These are phyloP conservation scores for Stenotaenia linearis DNA, from an alignment of 2,888 invertebrate genomes.

Conservation along the genomic window DNA sequence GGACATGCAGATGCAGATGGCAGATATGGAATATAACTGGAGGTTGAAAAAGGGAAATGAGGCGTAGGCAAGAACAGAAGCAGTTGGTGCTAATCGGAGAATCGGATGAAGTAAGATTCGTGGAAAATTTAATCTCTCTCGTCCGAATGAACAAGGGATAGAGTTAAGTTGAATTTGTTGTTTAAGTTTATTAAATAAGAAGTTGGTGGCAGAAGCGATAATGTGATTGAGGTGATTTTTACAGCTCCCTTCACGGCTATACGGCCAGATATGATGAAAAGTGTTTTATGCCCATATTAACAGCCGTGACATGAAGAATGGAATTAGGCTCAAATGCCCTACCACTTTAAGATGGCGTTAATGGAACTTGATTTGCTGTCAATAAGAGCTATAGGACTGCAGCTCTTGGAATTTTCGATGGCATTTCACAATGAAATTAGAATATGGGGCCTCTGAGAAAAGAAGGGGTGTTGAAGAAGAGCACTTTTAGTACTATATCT, in stretches of 20 bases:
- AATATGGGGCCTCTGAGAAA: background rate
- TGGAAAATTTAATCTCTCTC: background rate
- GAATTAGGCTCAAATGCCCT: constrained; percentile 12
- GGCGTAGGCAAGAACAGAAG: background rate
- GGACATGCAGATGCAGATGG: background rate
- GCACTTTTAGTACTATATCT: background rate
- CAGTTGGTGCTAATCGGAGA: constrained; percentile 12
- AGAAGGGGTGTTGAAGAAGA: background rate
- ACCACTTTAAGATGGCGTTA: constrained; percentile 7
- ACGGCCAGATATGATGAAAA: background rate
- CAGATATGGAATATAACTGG: background rate
- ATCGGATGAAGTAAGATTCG: background rate
- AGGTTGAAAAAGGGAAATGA: background rate
- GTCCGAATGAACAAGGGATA: background rate
- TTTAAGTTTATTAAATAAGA: constrained; percentile 14
- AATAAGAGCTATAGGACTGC: background rate
- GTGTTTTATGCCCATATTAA: constrained; percentile 15
- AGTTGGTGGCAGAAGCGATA: background rate
- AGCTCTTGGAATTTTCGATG: constrained; percentile 5
- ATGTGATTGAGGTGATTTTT: constrained; percentile 19
- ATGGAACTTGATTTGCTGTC: constrained; percentile 19
- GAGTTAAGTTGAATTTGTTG: background rate
- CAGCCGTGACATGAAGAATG: constrained; percentile 6
- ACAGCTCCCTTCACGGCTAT: background rate
- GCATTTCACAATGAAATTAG: constrained; percentile 12